A percentile compares a stretch with the other conserved stretches of the same genome.
Evolutionary conservation across 2,113 vertebrate genomes (phyloP).

Genomic region (Caretta caretta): DNA sequence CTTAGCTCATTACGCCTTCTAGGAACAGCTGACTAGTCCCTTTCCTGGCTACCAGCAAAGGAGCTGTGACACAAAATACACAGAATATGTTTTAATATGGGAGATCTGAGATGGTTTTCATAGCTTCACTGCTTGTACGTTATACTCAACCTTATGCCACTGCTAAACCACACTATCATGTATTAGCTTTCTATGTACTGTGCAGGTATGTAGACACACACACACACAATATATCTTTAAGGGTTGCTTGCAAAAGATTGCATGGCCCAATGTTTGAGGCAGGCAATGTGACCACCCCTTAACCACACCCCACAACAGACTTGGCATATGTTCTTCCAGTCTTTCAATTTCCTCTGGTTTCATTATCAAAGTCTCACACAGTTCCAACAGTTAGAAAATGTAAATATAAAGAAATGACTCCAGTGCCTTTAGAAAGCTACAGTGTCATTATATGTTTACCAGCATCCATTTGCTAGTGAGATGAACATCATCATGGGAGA

Average conservation of each 20-base stretch:
- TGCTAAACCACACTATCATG: rapidly evolving
- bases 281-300: not conserved
- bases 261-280: not conserved
- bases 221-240: not conserved
- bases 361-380: rapidly evolving
- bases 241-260: not conserved
- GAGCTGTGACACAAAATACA: rapidly evolving
- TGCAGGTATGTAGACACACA: not conserved
- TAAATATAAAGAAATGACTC: not conserved
- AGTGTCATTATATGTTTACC: not conserved
- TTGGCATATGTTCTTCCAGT: not conserved
- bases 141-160: not conserved
- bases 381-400: not conserved
- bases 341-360: not conserved
- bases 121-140: not conserved
- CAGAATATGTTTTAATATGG: rapidly evolving
- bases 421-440: not conserved
- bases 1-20: not conserved
- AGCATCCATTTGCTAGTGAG: not conserved
- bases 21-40: not conserved
- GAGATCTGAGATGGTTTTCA: not conserved
- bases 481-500: not conserved
- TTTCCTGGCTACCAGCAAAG: not conserved
- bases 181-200: not conserved
- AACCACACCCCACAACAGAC: not conserved